phyloP scores from a whole-genome alignment of 2,113 vertebrate genomes.

The Varanus komodoensis region DNA sequence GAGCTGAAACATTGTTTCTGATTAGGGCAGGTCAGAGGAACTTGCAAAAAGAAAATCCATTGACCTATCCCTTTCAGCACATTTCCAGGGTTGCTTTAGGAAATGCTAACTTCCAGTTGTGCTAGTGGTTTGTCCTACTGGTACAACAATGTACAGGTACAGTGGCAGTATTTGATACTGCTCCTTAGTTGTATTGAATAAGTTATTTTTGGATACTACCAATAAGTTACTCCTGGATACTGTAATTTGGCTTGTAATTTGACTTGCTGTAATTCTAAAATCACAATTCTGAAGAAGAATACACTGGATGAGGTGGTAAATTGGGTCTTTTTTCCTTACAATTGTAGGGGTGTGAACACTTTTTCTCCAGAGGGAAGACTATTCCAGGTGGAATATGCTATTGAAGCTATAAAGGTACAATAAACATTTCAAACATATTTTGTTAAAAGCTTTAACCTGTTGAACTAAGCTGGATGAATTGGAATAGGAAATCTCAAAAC shows the following conservation, averaged over 20 bases:
- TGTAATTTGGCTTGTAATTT: too few species aligned
- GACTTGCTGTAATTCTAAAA: not conserved
- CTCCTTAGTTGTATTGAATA: not conserved
- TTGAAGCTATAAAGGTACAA: conserved; percentile 96
- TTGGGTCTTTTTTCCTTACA: conserved; percentile 38
- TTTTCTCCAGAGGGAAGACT: conserved; percentile 98
- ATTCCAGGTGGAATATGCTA: conserved; percentile 99
- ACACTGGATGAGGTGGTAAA: not conserved
- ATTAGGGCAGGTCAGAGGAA: too few species aligned
- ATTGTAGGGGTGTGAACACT: conserved; percentile 94
- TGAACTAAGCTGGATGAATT: not conserved
- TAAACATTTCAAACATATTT: not conserved
- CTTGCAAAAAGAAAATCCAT: too few species aligned
- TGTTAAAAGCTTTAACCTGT: accelerated
- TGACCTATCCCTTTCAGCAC: too few species aligned
- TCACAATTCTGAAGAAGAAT: not conserved
- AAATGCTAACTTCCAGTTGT: too few species aligned
- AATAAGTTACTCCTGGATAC: not conserved
- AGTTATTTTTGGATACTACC: not conserved
- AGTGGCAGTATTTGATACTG: too few species aligned
- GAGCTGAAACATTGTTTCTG: too few species aligned
- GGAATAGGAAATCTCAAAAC: not conserved
- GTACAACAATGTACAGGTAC: too few species aligned
- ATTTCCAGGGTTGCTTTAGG: too few species aligned
- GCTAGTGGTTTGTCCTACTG: too few species aligned